These are phyloP conservation scores for Nemurella pictetii DNA, from an alignment of 2,888 invertebrate genomes.

Conservation along the genomic window DNA sequence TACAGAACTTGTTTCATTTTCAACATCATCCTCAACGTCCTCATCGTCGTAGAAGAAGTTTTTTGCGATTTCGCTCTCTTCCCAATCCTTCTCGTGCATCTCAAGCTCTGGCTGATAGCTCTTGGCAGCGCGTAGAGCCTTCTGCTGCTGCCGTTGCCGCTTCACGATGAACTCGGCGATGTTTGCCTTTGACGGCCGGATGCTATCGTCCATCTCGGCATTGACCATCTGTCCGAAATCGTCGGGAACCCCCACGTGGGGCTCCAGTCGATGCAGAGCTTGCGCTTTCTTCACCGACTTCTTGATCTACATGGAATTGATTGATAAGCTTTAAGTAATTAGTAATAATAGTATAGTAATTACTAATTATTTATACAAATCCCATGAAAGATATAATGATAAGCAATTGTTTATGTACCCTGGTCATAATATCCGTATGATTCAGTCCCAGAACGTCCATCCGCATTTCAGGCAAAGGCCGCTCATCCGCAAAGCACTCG, in stretches of 20 bases:
- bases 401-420: conserved; percentile 46
- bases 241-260: not conserved
- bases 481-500: conserved; percentile 48
- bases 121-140: not conserved
- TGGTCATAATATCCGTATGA: conserved; percentile 64
- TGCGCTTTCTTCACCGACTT: conserved; percentile 48
- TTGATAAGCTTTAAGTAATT: no score
- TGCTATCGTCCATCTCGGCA: not conserved
- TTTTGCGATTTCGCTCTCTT: not conserved
- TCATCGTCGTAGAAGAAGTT: not conserved
- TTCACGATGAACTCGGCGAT: conserved; percentile 26
- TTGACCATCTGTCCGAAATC: not conserved
- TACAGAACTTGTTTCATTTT: not conserved
- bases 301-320: conserved; percentile 47
- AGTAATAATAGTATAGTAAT: no score
- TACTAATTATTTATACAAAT: no score
- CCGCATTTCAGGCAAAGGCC: conserved; percentile 67
- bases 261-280: conserved; percentile 44
- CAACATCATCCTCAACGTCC: conserved; percentile 1
- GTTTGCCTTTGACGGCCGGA: not conserved
- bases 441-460: conserved; percentile 72
- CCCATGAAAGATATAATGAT: no score
- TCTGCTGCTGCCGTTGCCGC: conserved; percentile 13
- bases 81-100: conserved; percentile 13
- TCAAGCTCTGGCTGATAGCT: conserved; percentile 35